A percentile compares a stretch with the other conserved stretches of the same genome.
These are phyloP conservation scores for Metopolophium dirhodum DNA, from an alignment of 1,140 invertebrate genomes.

Conservation along the genomic window DNA sequence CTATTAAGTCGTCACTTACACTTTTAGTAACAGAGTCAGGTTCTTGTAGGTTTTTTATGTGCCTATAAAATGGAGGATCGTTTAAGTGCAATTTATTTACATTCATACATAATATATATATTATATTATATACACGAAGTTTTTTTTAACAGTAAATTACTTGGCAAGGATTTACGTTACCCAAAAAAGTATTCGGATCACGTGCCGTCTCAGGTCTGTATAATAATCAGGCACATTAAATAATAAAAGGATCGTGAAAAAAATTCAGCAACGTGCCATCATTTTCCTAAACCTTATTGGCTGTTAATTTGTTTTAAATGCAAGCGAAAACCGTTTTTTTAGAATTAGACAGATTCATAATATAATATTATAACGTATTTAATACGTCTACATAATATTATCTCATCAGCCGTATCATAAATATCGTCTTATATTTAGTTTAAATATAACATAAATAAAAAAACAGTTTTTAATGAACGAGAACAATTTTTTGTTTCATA, in stretches of 20 bases:
- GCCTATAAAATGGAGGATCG: background rate
- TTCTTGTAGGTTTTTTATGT: background rate
- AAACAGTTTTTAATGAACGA: background rate
- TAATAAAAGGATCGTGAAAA: background rate
- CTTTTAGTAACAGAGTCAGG: slow-evolving; percentile 13
- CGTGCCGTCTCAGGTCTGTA: background rate
- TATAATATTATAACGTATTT: background rate
- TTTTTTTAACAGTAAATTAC: background rate
- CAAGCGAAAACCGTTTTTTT: background rate
- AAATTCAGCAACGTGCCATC: background rate
- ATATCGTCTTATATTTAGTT: background rate
- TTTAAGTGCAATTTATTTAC: background rate
- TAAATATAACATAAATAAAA: background rate
- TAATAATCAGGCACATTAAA: slow-evolving; percentile 28
- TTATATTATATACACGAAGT: background rate
- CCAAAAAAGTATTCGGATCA: background rate
- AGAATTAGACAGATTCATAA: background rate
- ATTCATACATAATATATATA: background rate
- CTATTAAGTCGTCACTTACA: too few species aligned
- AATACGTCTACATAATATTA: background rate
- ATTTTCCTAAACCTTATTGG: background rate
- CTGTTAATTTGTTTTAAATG: background rate
- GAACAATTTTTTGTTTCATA: background rate
- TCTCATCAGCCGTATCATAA: background rate
- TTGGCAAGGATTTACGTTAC: background rate